phyloP scores from a whole-genome alignment of 2,797 vertebrate species.

The Alosa sapidissima region DNA sequence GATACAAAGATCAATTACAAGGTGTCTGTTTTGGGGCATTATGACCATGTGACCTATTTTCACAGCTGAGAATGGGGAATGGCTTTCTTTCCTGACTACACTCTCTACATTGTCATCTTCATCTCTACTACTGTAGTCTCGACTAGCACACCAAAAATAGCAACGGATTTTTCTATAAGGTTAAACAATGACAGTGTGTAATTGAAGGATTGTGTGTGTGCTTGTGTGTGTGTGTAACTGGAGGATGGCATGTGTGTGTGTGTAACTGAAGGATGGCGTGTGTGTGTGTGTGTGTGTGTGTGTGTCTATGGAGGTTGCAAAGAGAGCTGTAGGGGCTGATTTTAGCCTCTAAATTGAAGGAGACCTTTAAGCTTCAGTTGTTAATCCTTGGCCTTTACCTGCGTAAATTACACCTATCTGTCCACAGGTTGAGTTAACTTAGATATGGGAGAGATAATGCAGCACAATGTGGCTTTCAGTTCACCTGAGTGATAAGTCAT shows the following conservation, averaged over 20 bases:
- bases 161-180: background rate
- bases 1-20: background rate
- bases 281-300: background rate
- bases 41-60: background rate
- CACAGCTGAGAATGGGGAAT: background rate
- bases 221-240: background rate
- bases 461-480: conserved; percentile 53
- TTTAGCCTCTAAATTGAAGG: conserved; percentile 21
- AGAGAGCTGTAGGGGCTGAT: background rate
- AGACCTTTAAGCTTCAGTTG: conserved; percentile 35
- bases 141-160: background rate
- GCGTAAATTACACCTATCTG: conserved; percentile 45
- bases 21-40: background rate
- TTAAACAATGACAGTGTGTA: background rate
- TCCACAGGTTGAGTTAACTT: conserved; percentile 59
- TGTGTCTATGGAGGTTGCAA: background rate
- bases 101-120: background rate
- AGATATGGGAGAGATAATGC: conserved; percentile 59
- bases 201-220: background rate
- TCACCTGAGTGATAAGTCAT: background rate
- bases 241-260: background rate
- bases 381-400: conserved; percentile 59
- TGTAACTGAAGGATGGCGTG: background rate
- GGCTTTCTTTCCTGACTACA: background rate
- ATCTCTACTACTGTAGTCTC: background rate